phyloP scores from a whole-genome alignment of 2,888 invertebrate species.

The Tipula lateralis region DNA sequence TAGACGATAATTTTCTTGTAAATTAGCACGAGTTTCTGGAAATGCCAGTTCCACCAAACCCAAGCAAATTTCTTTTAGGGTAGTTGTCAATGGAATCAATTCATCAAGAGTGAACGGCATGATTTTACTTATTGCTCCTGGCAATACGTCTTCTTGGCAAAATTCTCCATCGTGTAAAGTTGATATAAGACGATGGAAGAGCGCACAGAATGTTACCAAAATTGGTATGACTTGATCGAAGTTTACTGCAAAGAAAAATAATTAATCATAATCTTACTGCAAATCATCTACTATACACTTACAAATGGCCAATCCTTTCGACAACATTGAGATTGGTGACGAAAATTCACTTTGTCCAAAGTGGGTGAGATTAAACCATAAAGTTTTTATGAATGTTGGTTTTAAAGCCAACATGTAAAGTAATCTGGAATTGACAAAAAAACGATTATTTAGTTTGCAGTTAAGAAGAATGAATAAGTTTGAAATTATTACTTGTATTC shows the following conservation, averaged over 20 bases:
- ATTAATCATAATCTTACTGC: neutral
- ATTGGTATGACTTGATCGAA: conserved; percentile 67
- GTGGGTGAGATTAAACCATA: conserved; percentile 59
- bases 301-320: conserved; percentile 48
- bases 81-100: conserved; percentile 65
- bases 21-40: conserved; percentile 66
- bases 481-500: conserved; percentile 75
- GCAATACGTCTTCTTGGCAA: conserved; percentile 51
- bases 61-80: conserved; percentile 72
- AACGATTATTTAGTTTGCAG: too few species aligned
- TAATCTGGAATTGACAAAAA: conserved; percentile 53
- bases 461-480: too few species aligned
- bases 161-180: conserved; percentile 86
- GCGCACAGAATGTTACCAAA: conserved; percentile 75
- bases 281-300: conserved; percentile 37
- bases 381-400: conserved; percentile 66
- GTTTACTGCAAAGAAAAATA: conserved; percentile 45
- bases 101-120: conserved; percentile 68
- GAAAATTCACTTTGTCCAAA: conserved; percentile 47
- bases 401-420: conserved; percentile 77
- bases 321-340: conserved; percentile 46
- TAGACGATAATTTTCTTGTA: conserved; percentile 59
- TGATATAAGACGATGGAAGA: conserved; percentile 73
- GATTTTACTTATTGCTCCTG: conserved; percentile 40
- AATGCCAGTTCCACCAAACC: conserved; percentile 83